Evolutionary conservation across 1,140 invertebrate genomes (phyloP).

Genomic region (Trialeurodes vaporariorum): DNA sequence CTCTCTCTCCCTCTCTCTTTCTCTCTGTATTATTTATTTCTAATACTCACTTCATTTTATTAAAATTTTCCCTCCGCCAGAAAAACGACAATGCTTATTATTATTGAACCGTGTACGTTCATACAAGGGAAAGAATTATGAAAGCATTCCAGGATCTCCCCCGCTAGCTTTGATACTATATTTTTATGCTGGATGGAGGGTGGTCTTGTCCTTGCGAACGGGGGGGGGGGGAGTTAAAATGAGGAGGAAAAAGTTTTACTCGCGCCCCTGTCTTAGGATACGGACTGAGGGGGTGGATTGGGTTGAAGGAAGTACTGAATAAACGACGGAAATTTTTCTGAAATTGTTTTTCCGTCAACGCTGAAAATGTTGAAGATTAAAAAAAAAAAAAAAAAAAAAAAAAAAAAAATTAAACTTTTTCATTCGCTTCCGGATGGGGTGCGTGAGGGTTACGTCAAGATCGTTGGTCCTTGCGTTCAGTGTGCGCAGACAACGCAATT

Average conservation of each 20-base stretch:
- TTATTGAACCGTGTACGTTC: background rate
- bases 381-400: too few relatives aligned
- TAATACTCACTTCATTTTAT: background rate
- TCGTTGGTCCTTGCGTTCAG: too few relatives aligned
- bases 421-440: too few relatives aligned
- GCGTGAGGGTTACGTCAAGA: too few relatives aligned
- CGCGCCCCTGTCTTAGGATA: background rate
- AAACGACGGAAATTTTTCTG: too few relatives aligned
- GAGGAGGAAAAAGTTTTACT: background rate
- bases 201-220: background rate
- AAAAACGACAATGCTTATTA: background rate
- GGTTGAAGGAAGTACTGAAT: too few relatives aligned
- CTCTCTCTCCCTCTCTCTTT: background rate
- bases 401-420: too few relatives aligned
- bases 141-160: background rate
- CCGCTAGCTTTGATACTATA: slow-evolving; percentile 1
- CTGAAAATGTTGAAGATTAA: too few relatives aligned
- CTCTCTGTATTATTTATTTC: slow-evolving; percentile 4
- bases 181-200: background rate
- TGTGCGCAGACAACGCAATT: too few relatives aligned
- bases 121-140: slow-evolving; percentile 1
- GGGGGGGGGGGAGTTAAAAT: background rate
- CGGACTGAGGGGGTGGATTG: background rate
- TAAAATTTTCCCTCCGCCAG: background rate
- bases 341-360: too few relatives aligned